Evolutionary conservation across 2,113 vertebrate species (phyloP).

Genomic region (Thunnus thynnus): DNA sequence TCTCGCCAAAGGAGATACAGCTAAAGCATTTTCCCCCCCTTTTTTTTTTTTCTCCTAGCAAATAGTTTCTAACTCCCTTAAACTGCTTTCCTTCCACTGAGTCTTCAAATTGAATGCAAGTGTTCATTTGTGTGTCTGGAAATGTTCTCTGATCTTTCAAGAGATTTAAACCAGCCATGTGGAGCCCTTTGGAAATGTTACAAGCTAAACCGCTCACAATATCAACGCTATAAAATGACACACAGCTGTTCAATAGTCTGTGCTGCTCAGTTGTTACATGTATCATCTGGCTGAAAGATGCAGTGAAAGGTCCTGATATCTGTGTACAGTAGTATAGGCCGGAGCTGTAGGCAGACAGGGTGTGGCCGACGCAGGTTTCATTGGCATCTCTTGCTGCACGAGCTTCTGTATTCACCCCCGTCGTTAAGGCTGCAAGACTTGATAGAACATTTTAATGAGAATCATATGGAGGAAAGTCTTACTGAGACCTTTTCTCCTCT

Average conservation of each 20-base stretch:
- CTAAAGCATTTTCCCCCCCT: background rate
- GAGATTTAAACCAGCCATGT: constrained; percentile 33
- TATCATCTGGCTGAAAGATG: constrained; percentile 78
- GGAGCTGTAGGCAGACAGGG: constrained; percentile 28
- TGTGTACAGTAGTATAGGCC: background rate
- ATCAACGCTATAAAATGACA: constrained; percentile 48
- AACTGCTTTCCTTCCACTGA: constrained; percentile 1
- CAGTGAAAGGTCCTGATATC: constrained; percentile 17
- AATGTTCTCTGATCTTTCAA: constrained; percentile 42
- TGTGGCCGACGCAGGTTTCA: constrained; percentile 40
- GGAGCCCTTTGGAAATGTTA: constrained; percentile 53
- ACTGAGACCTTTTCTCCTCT: background rate
- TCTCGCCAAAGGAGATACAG: background rate
- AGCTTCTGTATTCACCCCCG: constrained; percentile 17
- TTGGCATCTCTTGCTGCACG: constrained; percentile 22
- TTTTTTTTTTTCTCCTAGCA: background rate
- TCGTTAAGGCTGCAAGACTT: constrained; percentile 5
- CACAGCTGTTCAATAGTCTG: constrained; percentile 57
- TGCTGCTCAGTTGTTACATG: constrained; percentile 4
- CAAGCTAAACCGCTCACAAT: constrained; percentile 57
- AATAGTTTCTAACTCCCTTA: background rate
- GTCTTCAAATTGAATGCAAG: constrained; percentile 17
- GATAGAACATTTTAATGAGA: constrained; percentile 21
- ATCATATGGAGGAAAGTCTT: background rate
- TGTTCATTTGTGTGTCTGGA: constrained; percentile 30